Base-by-base conservation (phyloP, 2,113 vertebrate species). In the Emberiza fucata region DNA sequence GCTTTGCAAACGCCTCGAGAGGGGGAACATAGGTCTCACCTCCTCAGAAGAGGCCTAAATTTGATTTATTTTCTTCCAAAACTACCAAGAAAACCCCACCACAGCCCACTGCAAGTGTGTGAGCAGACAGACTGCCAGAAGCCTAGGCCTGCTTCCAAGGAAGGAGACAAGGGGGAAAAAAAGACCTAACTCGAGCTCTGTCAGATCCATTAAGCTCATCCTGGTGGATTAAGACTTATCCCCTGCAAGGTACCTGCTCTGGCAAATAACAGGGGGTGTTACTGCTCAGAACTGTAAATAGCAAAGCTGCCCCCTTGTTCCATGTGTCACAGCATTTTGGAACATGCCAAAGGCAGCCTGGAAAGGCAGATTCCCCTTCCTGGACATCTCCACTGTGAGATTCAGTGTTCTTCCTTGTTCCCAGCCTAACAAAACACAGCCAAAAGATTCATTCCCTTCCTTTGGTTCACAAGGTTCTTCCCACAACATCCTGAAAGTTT, bases 141-240 rank as follows among this genome's bases (percentile, higher is more conserved):
- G 61, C 11, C 39, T 37, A 51, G 53, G 44, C 16, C 28, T 8
- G 16, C 18, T 68, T 71, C 88, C 86, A 72, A 70, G 22, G 44
- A 81, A 18, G 42, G 40, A 56, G 69, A 76, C n/a, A 5, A 63
- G 45, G 37, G 56, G 29, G 25, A 39, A 44, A 73, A 73, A 85
- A 73, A 85, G 39, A 37, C 19, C 39, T 29, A 28, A 42, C 63
- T 18, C 2, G 1, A 44, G 57, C 27, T 66, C 54, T 78, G 88
- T 84, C 88, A 90, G 37, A 64, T 78, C 50, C 80, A 78, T n/a
- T 83, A 50, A 84, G 80, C 65, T 84, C 80, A 84, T 84, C 88
- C 72, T 71, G 72, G 16, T 2, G 2, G 72, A 90, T 90, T 84
- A 78, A 57, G 72, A 29, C 33, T 84, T 24, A 83, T 24, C 77